These are phyloP conservation scores for Halichoeres trimaculatus DNA, from an alignment of 2,113 vertebrate genomes.

Conservation along the genomic window DNA sequence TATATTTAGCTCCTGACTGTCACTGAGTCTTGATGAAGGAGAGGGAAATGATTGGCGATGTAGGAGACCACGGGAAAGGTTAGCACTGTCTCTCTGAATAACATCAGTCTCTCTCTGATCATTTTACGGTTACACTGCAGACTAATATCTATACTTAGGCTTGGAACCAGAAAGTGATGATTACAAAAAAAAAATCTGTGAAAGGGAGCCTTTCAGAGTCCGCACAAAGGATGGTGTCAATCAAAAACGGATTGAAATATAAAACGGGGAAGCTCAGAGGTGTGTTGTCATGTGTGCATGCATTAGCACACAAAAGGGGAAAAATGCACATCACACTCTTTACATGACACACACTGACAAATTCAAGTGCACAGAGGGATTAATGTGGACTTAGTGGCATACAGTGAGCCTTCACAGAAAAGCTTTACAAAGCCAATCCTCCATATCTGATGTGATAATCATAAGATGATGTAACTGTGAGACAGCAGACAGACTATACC, in stretches of 20 bases:
- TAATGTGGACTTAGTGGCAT: constrained; percentile 32
- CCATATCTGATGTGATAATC: constrained; percentile 64
- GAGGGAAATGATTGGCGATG: constrained; percentile 61
- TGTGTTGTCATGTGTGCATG: constrained; percentile 13
- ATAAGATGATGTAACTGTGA: constrained; percentile 55
- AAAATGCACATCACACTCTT: constrained; percentile 37
- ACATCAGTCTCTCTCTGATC: constrained; percentile 59
- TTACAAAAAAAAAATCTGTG: neutral
- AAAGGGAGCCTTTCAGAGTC: neutral
- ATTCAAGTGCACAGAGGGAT: constrained; percentile 13
- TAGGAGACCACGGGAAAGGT: constrained; percentile 62
- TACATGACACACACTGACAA: constrained; percentile 40
- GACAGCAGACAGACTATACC: constrained; percentile 30
- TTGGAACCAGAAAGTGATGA: neutral
- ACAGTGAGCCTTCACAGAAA: constrained; percentile 35
- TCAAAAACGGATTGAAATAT: constrained; percentile 7
- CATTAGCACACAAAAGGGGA: constrained; percentile 8
- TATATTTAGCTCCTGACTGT: constrained; percentile 71
- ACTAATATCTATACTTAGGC: constrained; percentile 60
- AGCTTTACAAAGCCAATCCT: constrained; percentile 44
- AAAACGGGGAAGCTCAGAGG: constrained; percentile 6
- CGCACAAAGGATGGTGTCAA: constrained; percentile 32
- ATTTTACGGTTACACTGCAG: constrained; percentile 44
- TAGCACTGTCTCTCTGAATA: constrained; percentile 60
- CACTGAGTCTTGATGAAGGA: constrained; percentile 63